Base-by-base conservation (phyloP, 1,140 invertebrate genomes). In the Pogonognathellus flavescens region DNA sequence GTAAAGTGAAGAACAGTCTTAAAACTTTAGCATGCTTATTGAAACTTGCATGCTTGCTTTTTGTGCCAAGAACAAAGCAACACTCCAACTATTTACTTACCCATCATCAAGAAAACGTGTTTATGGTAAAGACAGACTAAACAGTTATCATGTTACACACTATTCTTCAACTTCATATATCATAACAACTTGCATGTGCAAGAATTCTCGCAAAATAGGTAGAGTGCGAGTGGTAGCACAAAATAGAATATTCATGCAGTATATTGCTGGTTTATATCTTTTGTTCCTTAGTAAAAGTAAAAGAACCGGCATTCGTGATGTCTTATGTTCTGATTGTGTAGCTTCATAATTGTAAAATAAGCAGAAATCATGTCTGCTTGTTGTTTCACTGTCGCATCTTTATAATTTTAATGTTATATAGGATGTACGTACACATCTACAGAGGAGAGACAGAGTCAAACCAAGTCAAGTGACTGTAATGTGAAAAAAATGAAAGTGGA, bases 41-140 rank as follows among this genome's bases (percentile, higher is more conserved):
- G 31, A 41, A 41, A 57, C 11, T 57, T 13, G 53, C n/a, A n/a
- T 57, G 53, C 53, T 70, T 70, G 66, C 66, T 70, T 70, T 70
- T 16, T 70, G 66, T 70, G 66, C 66, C 66, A 70, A 70, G 66
- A 70, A 70, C 66, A 70, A 70, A 31, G 14, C 66, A 70, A 41
- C 22, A 49, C 10, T 66, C 60, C 55, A 59, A 59, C 3, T 18
- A 20, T 60, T 41, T 41, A 41, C 18, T 5, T 18, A 59, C 13
- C 6, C 14, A 59, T 18, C 22, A 20, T 60, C 59, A 18, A 60
- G 18, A 22, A 60, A 60, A 20, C 59, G 18, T 0, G 22, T 18
- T 1, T 60, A 11, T 18, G 18, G 59, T 60, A 22, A 7, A 60
- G 18, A 9, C 59, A 60, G 18, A 59, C 14, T 59, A 18, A 6